A percentile compares a stretch with the other conserved stretches of the same genome.
These are phyloP conservation scores for Corapipo altera DNA, from an alignment of 2,113 vertebrate genomes.

Conservation along the genomic window DNA sequence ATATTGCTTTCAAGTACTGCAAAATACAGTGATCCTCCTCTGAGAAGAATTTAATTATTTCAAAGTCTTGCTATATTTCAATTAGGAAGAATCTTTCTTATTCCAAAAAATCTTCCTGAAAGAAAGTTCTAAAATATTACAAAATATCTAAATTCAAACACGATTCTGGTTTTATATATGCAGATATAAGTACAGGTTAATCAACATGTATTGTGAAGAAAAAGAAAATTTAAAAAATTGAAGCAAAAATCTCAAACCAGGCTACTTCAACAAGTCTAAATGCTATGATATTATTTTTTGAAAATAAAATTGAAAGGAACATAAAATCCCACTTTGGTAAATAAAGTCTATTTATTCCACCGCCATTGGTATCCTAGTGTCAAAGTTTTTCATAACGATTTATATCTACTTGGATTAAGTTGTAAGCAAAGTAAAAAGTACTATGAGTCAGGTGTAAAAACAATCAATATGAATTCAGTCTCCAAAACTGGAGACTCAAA, in stretches of 20 bases:
- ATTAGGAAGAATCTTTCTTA: not conserved
- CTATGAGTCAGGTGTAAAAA: not conserved
- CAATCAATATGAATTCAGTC: not conserved
- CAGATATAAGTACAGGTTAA: not conserved
- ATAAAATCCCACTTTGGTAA: not conserved
- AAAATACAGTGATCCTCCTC: not conserved
- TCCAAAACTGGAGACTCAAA: not conserved
- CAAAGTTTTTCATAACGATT: not conserved
- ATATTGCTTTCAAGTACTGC: not conserved
- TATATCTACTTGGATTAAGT: not conserved
- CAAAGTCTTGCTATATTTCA: not conserved
- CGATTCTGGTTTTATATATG: not conserved
- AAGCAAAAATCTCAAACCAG: not conserved
- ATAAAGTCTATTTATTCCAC: not conserved
- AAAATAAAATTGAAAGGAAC: not conserved
- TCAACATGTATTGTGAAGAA: not conserved
- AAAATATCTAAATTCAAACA: not conserved
- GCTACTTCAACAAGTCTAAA: not conserved
- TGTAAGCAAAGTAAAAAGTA: not conserved
- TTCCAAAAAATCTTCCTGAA: not conserved
- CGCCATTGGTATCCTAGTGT: not conserved
- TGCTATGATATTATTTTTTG: not conserved
- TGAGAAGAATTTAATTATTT: not conserved
- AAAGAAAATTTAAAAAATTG: not conserved
- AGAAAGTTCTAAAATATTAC: not conserved